Percentiles rank a stretch among this genome's conserved stretches.
These are phyloP conservation scores for Neosilurus hyrtlii DNA, from an alignment of 2,797 vertebrate genomes.

Conservation along the genomic window DNA sequence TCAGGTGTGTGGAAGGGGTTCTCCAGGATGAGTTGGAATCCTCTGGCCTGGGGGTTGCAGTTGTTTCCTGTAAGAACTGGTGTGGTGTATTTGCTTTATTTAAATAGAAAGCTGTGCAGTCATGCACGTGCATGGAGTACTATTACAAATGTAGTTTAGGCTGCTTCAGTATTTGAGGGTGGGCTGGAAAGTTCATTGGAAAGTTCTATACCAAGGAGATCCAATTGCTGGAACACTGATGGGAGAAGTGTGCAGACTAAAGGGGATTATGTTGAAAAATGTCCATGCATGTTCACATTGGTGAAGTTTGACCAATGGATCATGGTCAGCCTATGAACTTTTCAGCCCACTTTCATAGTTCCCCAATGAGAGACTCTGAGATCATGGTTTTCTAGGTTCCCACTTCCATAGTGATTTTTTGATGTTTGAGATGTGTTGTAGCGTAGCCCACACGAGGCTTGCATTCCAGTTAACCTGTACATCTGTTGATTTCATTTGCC, in stretches of 20 bases:
- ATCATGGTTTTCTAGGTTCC: not conserved
- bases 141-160: not conserved
- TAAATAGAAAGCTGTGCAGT: not conserved
- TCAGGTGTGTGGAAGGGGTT: not conserved
- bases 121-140: no score
- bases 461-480: not conserved
- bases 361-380: no score
- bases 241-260: no score
- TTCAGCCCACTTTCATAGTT: not conserved
- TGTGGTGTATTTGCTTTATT: not conserved
- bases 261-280: no score
- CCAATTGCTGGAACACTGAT: no score
- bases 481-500: slow-evolving; percentile 23
- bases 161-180: not conserved
- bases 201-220: no score
- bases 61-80: not conserved
- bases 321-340: no score
- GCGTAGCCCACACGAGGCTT: not conserved
- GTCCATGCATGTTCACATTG: no score
- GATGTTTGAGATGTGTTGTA: not conserved
- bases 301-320: no score
- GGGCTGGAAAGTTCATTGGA: no score
- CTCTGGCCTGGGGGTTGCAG: not conserved
- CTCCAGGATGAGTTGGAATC: not conserved
- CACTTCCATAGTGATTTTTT: not conserved